Evolutionary conservation across 2,888 invertebrate species (phyloP).

Genomic region (Congeria kusceri): DNA sequence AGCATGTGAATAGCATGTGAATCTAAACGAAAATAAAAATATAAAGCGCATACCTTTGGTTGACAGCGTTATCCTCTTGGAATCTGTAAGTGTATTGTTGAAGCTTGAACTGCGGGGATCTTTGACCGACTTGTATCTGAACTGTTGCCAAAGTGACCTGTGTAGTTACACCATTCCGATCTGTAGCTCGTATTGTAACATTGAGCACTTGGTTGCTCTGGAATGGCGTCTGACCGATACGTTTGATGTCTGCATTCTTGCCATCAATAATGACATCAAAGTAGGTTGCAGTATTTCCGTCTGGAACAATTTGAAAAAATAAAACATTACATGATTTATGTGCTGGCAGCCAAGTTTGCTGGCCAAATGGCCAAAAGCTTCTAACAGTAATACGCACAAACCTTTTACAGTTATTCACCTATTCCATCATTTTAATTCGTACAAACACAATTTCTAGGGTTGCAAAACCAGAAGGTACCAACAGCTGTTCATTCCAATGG

Average conservation of each 20-base stretch:
- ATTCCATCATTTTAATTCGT: no score
- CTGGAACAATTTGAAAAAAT: no score
- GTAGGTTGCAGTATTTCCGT: background rate
- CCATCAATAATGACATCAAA: slow-evolving; percentile 18
- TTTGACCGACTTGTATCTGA: slow-evolving; percentile 30
- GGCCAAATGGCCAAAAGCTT: no score
- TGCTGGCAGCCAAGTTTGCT: no score
- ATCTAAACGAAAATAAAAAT: no score
- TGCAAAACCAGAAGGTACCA: no score
- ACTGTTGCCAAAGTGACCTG: slow-evolving; percentile 38
- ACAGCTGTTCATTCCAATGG: no score
- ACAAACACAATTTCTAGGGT: no score
- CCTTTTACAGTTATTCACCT: no score
- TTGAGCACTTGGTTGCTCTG: slow-evolving; percentile 22
- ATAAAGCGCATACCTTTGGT: slow-evolving; percentile 48
- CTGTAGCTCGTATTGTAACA: slow-evolving; percentile 33
- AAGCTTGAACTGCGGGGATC: slow-evolving; percentile 37
- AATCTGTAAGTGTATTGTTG: slow-evolving; percentile 35
- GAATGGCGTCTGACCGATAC: slow-evolving; percentile 21
- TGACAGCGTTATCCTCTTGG: slow-evolving; percentile 37
- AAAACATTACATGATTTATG: no score
- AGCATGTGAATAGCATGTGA: background rate
- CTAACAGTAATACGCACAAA: no score
- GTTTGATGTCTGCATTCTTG: slow-evolving; percentile 24
- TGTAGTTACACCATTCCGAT: slow-evolving; percentile 15